Conservation (phyloP, 2,797 vertebrate genomes). For the Enteromius mattozi region DNA sequence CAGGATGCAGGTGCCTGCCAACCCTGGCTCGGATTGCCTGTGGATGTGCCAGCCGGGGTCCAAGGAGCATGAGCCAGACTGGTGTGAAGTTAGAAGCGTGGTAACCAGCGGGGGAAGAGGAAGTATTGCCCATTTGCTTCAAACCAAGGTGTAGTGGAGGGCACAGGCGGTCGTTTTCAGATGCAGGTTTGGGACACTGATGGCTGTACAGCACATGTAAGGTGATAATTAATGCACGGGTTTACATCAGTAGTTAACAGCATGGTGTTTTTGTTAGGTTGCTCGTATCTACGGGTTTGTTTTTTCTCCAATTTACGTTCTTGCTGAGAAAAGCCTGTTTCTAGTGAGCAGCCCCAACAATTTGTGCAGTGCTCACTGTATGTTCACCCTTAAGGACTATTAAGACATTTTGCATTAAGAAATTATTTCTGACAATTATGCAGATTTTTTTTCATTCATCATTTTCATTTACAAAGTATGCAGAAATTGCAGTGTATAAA, state of each 20-base stretch:
- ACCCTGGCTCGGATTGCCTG: constrained; percentile 67
- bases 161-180: constrained; percentile 10
- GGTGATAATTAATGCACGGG: constrained; percentile 34
- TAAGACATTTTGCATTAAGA: neutral
- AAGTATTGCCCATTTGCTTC: constrained; percentile 32
- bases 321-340: neutral
- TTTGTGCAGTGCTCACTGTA: neutral
- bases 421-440: neutral
- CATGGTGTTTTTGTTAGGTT: neutral
- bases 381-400: neutral
- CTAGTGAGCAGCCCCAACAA: neutral
- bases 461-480: neutral
- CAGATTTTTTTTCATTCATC: neutral
- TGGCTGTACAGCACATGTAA: neutral
- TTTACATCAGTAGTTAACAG: constrained; percentile 9
- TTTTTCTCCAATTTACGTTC: neutral
- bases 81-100: constrained; percentile 67
- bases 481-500: neutral
- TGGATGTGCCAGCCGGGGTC: constrained; percentile 66
- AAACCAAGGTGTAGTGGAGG: constrained; percentile 42
- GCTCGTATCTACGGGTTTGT: neutral
- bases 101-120: constrained; percentile 47
- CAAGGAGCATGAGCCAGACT: constrained; percentile 67
- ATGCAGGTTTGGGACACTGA: neutral
- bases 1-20: constrained; percentile 69